These are phyloP conservation scores for Drosophila oshimai DNA, from an alignment of 1,140 invertebrate genomes.

Conservation along the genomic window DNA sequence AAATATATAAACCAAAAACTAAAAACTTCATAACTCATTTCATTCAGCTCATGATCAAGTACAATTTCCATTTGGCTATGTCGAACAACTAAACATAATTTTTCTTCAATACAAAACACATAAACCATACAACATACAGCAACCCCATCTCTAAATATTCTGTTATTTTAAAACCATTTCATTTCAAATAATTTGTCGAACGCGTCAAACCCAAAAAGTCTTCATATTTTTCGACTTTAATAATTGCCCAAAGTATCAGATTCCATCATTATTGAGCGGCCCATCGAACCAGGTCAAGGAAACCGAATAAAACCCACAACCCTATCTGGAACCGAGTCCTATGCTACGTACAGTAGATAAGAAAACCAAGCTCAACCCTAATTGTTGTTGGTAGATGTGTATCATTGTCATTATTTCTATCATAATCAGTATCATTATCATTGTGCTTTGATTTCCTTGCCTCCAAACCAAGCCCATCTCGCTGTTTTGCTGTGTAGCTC, in stretches of 20 bases:
- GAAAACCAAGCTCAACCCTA: constrained; percentile 43
- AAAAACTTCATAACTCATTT: constrained; percentile 35
- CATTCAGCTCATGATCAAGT: constrained; percentile 53
- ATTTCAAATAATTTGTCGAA: constrained; percentile 13
- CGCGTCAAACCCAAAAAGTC: constrained; percentile 11
- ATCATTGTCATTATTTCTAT: constrained; percentile 53
- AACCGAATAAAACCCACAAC: constrained; percentile 31
- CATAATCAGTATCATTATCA: constrained; percentile 23
- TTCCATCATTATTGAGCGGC: constrained; percentile 83
- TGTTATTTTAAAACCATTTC: constrained; percentile 24
- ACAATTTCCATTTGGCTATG: constrained; percentile 6
- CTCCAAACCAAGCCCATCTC: constrained; percentile 21
- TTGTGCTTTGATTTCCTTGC: constrained; percentile 8
- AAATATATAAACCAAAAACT: background rate
- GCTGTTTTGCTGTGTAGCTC: constrained; percentile 64
- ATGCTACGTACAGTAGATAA: constrained; percentile 67
- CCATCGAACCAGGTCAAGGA: constrained; percentile 73
- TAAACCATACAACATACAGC: constrained; percentile 42
- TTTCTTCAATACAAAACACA: constrained; percentile 18
- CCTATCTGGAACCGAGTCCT: constrained; percentile 50
- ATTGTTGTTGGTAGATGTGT: constrained; percentile 74
- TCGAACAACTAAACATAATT: background rate
- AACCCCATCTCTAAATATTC: constrained; percentile 35
- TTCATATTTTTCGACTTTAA: constrained; percentile 34
- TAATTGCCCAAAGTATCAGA: constrained; percentile 65